Conservation (phyloP, 2,113 vertebrate species). For the Microcebus griseorufus region DNA sequence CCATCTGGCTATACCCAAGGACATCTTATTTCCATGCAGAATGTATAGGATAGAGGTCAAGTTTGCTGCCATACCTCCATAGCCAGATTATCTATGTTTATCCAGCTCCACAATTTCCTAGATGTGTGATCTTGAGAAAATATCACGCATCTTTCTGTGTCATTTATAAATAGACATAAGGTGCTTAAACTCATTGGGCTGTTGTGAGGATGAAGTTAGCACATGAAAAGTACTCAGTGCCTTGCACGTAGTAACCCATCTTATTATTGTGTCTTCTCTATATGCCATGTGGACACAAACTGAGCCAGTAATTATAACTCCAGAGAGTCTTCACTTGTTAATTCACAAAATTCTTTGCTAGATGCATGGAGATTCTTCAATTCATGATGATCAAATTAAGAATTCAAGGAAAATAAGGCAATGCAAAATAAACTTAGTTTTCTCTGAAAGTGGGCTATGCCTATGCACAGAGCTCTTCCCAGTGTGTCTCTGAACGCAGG, state of each 20-base stretch:
- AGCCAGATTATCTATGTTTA: not conserved
- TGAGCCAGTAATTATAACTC: not conserved
- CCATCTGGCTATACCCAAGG: not conserved
- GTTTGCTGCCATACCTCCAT: not conserved
- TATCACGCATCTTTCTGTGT: not conserved
- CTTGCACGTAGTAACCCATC: not conserved
- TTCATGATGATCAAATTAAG: not conserved
- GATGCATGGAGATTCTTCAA: not conserved
- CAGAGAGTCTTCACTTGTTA: not conserved
- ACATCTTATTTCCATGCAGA: not conserved
- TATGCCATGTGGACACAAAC: not conserved
- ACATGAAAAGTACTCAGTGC: not conserved
- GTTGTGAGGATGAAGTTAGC: not conserved
- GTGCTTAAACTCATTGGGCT: not conserved
- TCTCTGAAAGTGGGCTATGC: not conserved
- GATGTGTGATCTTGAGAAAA: not conserved
- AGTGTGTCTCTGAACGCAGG: not conserved
- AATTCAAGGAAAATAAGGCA: not conserved
- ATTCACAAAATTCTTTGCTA: not conserved
- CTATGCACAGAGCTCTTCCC: not conserved
- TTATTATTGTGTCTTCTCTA: not conserved
- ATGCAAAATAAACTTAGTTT: not conserved
- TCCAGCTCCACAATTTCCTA: not conserved
- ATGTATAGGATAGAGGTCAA: rapidly evolving
- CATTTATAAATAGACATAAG: not conserved